Base-by-base conservation (phyloP, 2,888 invertebrate species). In the Napeogenes sylphis region DNA sequence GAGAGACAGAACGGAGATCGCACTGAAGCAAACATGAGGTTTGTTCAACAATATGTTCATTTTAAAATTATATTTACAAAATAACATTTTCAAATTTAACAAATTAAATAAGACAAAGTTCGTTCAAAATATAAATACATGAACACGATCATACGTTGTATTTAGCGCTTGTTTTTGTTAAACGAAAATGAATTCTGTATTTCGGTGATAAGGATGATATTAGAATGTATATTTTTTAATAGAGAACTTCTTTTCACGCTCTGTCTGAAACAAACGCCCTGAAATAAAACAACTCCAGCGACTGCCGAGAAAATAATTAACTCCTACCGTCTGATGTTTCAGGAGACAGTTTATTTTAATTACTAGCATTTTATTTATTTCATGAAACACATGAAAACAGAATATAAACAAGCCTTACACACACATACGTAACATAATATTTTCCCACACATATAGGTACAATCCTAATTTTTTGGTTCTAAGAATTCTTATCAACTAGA, bases 231-330 rank as follows among this genome's bases (percentile, higher is more conserved):
- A 45, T 32, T 55, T 32, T 61, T 61, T 70, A 10, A 12, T 3
- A 51, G 2, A 73, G 81, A 79, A 82, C 85, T 84, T 83, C 82
- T 81, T 75, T 80, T 80, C 75, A 77, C 79, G 81, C 80, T 76
- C 74, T 75, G 77, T 79, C 63, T 81, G 82, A 80, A 84, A 84
- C 72, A 72, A 78, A 81, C 75, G 78, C 75, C 77, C 79, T 81
- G 79, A 81, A 84, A 86, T 84, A 85, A 82, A 85, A 85, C 80
- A 82, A 81, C 73, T 80, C 80, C 81, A 82, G 64, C 82, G 82
- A 76, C 80, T 74, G 77, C 77, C 79, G 71, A 71, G 64, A 68
- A 79, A 79, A 80, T 82, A 83, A 84, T 85, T 79, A 80, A 78
- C 74, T 81, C 80, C 75, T 74, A 74, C 76, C 72, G 70, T 79